Percentiles rank a stretch among this genome's conserved stretches.
phyloP scores from a whole-genome alignment of 2,797 vertebrate species.

The Trichosurus vulpecula region DNA sequence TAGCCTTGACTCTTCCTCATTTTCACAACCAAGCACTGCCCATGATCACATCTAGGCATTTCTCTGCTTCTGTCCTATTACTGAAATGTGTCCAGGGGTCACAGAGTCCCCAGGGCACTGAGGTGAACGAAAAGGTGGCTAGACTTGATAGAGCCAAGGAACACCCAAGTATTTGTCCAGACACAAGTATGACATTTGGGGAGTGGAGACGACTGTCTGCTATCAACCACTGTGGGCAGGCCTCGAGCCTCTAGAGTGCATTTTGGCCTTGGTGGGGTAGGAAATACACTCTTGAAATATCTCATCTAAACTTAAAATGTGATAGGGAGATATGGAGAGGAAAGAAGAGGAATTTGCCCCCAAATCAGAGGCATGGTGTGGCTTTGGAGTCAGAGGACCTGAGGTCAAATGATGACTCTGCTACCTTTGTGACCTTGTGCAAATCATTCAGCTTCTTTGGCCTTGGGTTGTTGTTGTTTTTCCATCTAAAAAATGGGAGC shows the following conservation, averaged over 20 bases:
- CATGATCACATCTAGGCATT: background rate
- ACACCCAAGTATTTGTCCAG: background rate
- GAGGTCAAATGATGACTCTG: background rate
- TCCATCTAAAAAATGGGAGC: background rate
- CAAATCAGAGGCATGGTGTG: background rate
- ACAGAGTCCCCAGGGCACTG: background rate
- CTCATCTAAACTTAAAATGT: background rate
- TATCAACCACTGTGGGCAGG: background rate
- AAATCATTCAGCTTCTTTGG: background rate
- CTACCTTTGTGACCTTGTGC: background rate
- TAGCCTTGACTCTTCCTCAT: background rate
- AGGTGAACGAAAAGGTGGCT: background rate
- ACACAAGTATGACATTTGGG: background rate
- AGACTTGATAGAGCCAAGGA: background rate
- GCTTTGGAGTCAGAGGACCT: background rate
- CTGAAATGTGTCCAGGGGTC: background rate
- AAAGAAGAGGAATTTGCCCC: background rate
- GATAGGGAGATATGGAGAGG: background rate
- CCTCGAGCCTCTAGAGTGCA: background rate
- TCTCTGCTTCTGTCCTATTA: background rate
- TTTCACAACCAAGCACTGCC: background rate
- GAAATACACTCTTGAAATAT: background rate
- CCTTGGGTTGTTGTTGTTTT: background rate
- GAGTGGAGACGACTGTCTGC: background rate
- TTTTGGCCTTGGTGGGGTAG: background rate